Percentiles rank a stretch among this genome's conserved stretches.
Conservation (phyloP, 2,797 vertebrate species). For the Poecilia velifera region DNA sequence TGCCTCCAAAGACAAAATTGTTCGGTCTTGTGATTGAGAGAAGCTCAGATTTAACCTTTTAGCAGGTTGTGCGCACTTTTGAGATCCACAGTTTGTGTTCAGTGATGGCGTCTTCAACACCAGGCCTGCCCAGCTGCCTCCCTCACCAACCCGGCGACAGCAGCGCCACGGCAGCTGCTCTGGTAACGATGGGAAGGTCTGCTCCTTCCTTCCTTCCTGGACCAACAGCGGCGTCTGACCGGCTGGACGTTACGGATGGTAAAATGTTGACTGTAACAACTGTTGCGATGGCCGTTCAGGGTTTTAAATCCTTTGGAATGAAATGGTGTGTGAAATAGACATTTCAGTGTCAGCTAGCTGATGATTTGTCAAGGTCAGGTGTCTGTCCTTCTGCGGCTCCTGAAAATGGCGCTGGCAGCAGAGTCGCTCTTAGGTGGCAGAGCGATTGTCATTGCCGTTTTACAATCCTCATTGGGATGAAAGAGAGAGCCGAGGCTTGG, state of each 20-base stretch:
- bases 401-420: conserved; percentile 47
- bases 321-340: conserved; percentile 85
- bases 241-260: conserved; percentile 66
- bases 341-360: conserved; percentile 80
- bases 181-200: conserved; percentile 54
- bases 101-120: conserved; percentile 66
- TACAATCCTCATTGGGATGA: conserved; percentile 27
- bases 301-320: conserved; percentile 80
- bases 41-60: neutral
- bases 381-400: conserved; percentile 64
- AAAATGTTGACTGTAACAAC: conserved; percentile 73
- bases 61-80: neutral
- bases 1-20: too few species aligned
- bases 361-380: conserved; percentile 84
- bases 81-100: conserved; percentile 51
- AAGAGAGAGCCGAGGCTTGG: conserved; percentile 25
- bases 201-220: conserved; percentile 2
- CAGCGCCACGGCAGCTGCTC: conserved; percentile 76
- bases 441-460: conserved; percentile 36
- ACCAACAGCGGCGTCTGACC: conserved; percentile 40
- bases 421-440: conserved; percentile 34
- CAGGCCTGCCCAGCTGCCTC: conserved; percentile 77
- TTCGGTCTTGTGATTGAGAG: too few species aligned
- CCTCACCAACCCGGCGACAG: conserved; percentile 72
- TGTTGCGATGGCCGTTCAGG: conserved; percentile 71